Base-by-base conservation (phyloP, 2,888 invertebrate species). In the Agrochola litura region DNA sequence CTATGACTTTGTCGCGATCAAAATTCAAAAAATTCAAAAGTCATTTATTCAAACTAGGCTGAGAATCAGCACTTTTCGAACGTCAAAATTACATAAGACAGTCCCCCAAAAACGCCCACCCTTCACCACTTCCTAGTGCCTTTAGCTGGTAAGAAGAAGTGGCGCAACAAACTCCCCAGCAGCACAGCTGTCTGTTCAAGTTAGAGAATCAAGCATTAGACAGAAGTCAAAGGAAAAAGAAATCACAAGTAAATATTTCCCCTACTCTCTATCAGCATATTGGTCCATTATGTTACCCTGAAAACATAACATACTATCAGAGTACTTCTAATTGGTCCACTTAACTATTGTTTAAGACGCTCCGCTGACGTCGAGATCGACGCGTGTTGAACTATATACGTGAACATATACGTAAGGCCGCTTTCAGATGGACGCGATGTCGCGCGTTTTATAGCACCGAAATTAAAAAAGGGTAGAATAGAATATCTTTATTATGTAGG, bases 311-410 rank as follows among this genome's bases (percentile, higher is more conserved):
- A 37, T 72, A 72, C 41, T 64, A 81, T 65, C 52, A 61, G 69
- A 73, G 56, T 74, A 84, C 65, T 77, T 81, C 69, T 81, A 77
- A 84, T 83, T 77, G 84, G 84, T n/a, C n/a, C n/a, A n/a, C n/a
- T n/a, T n/a, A n/a, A n/a, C n/a, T n/a, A n/a, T 80, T 76, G 76
- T 80, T 70, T 73, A 80, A 83, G 84, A 56, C 65, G 58, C 79
- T 66, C 84, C 70, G 46, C 43, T 68, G 70, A 78, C 54, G 63
- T 67, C 58, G 64, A 80, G 68, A 76, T 76, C 12, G 68, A 74
- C 54, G 76, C 56, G 37, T 70, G 69, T 73, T 70, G n/a, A 69
- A 70, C 49, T 80, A 67, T 30, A 22, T 19, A 64, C 41, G n/a
- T 19, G 58, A 79, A 83, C 63, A 80, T 54, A 14, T 10, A 64